phyloP scores from a whole-genome alignment of 2,888 invertebrate genomes.

The Ormyrus pomaceus region DNA sequence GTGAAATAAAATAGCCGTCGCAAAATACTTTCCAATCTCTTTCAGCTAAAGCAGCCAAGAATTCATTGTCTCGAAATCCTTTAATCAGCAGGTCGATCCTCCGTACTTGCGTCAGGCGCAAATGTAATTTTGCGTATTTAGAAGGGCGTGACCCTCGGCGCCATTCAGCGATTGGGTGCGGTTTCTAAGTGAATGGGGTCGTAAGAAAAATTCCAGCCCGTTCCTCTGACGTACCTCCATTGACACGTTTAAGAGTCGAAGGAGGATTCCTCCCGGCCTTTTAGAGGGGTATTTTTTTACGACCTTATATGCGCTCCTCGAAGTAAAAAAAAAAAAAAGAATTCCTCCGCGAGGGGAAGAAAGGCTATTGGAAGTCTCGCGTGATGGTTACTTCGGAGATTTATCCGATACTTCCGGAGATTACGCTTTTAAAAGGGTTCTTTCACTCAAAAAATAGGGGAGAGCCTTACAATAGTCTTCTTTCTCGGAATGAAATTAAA shows the following conservation, averaged over 20 bases:
- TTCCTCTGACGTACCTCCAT: slow-evolving; percentile 22
- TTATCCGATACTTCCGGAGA: slow-evolving; percentile 8
- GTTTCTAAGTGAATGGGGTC: slow-evolving; percentile 60
- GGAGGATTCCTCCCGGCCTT: background rate
- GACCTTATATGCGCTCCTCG: background rate
- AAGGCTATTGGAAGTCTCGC: slow-evolving; percentile 12
- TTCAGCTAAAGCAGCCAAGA: too few species aligned
- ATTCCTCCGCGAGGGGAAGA: background rate
- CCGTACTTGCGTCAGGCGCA: slow-evolving; percentile 58
- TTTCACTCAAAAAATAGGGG: background rate
- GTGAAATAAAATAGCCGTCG: too few species aligned
- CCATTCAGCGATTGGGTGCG: slow-evolving; percentile 63
- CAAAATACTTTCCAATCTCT: too few species aligned
- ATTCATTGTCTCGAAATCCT: too few species aligned
- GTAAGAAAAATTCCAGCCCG: slow-evolving; percentile 38
- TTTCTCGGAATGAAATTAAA: too few species aligned
- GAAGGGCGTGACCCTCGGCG: slow-evolving; percentile 61
- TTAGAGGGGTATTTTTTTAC: background rate
- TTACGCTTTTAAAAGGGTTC: background rate
- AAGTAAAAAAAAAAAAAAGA: too few species aligned
- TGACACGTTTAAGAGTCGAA: slow-evolving; percentile 15
- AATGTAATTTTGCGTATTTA: slow-evolving; percentile 61
- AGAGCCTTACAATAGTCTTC: too few species aligned
- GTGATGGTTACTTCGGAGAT: background rate
- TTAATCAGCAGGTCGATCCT: too few species aligned